Evolutionary conservation across 2,113 vertebrate genomes (phyloP), one percentile per base, ranked within the genome.

Genomic region (Pterophyllum scalare): DNA sequence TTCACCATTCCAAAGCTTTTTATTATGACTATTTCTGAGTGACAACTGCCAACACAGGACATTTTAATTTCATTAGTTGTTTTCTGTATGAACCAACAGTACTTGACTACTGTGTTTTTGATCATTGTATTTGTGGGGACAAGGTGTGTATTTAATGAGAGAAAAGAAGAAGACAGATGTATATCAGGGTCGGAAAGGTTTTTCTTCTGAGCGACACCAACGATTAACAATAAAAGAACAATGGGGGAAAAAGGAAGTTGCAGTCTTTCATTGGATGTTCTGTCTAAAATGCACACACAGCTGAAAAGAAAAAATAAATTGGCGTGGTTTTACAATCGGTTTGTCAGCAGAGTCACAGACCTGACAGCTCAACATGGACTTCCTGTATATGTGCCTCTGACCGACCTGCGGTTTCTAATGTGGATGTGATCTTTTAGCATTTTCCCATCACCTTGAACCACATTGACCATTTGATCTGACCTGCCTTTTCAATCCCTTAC

Each of bases 71-170:
- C 92, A 74, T 78, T 35, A 87, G 88, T 86, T 86, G 90, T 89
- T 95, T 92, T 94, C 87, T 93, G 93, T 95, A 92, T 89, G 88
- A 94, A 89, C 89, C 90, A 83, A 94, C 87, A 83, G 92, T 92
- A 94, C 87, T 91, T 92, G 85, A 93, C 91, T 94, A 92, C 94
- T 95, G 94, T 95, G 94, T 95, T 94, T 94, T 90, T 92, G 89
- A 93, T 85, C 91, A 92, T 93, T 95, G 94, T 95, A 88, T 94
- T 94, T 94, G 94, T 95, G 92, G 86, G 75, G 90, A 82, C 60
- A 80, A 83, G 87, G 87, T 84, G 81, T 90, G 87, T 92, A 91
- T 86, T 88, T 91, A 91, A 88, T 82, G 75, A 82, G 84, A 82
- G 79, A 58, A 75, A 75, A 15, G 62, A 65, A 85, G 81, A 85